Base-by-base conservation (phyloP, 37 sponge, comb jelly and placozoan species). In the Mnemiopsis leidyi region DNA sequence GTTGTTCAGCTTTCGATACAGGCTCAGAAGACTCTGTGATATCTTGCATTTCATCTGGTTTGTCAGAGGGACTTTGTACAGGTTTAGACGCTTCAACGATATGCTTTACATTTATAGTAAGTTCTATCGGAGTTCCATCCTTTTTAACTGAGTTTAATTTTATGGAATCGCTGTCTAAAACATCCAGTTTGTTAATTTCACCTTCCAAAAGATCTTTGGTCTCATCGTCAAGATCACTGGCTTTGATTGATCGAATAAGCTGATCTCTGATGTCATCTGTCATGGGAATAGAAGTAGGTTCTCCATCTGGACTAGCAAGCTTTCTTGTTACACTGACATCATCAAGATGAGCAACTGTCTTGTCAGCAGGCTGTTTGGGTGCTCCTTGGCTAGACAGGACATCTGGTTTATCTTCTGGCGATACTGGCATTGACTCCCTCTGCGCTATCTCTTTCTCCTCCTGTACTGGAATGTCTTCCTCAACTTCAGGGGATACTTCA, bases 41-140 rank as follows among this genome's bases (percentile, higher is more conserved):
- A 48, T 18, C 61, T 18, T 5, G 61, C 9, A 13, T 13, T 18
- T 5, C 13, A 13, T 48, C 61, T 48, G 61, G 61, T 13, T 48
- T 13, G 5, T 18, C 61, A 18, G 61, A 5, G 9, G 5, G 9
- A 5, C 13, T 48, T 48, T 5, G 13, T 48, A 13, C 61, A 48
- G 61, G 61, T 13, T 48, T 5, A 5, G 61, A 48, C 13, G 61
- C 61, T 71, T 71, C 30, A 28, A 40, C 39, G 48, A 85, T 85
- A n/a, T 85, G 25, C 1, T 39, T 38, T 0, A 85, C 36, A 28
- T 85, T 85, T 9, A 85, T 85, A n/a, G 40, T 85, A 28, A 85
- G 61, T n/a, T 32, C 23, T 23, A 85, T 85, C 24, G 90, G 90
- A 29, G 90, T 85, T 1, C 90, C 90, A 85, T 85, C 90, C 48